Conservation (phyloP, 1,140 invertebrate species). For the Bombus vancouverensis region DNA sequence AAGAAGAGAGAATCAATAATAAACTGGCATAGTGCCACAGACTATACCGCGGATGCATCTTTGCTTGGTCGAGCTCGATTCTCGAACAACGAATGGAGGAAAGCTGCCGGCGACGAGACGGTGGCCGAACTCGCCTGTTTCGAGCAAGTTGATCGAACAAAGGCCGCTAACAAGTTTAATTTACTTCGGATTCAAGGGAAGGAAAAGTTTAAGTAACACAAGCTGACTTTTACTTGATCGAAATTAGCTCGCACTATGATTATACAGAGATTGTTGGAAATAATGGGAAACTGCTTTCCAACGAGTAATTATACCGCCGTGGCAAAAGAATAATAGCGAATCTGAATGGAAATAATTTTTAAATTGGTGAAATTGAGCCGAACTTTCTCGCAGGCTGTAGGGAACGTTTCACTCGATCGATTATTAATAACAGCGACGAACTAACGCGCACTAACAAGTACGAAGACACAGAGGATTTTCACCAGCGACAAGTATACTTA, state of each 20-base stretch:
- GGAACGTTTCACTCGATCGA: too few species aligned
- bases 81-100: constrained; percentile 5
- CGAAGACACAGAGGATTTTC: too few species aligned
- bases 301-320: background rate
- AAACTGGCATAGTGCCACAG: constrained; percentile 44
- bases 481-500: too few species aligned
- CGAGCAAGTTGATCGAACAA: background rate
- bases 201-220: background rate
- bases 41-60: constrained; percentile 34
- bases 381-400: too few species aligned
- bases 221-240: background rate
- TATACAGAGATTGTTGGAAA: background rate
- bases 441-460: too few species aligned
- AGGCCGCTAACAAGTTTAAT: background rate
- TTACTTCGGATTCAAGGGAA: background rate
- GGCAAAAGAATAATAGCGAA: background rate
- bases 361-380: background rate
- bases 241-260: background rate
- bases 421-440: too few species aligned
- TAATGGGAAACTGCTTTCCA: background rate
- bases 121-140: background rate
- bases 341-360: background rate
- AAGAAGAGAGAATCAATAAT: constrained; percentile 43
- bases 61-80: background rate
- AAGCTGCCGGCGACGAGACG: too few species aligned